These are phyloP conservation scores for Spea bombifrons DNA, from an alignment of 2,113 vertebrate genomes.

Conservation along the genomic window DNA sequence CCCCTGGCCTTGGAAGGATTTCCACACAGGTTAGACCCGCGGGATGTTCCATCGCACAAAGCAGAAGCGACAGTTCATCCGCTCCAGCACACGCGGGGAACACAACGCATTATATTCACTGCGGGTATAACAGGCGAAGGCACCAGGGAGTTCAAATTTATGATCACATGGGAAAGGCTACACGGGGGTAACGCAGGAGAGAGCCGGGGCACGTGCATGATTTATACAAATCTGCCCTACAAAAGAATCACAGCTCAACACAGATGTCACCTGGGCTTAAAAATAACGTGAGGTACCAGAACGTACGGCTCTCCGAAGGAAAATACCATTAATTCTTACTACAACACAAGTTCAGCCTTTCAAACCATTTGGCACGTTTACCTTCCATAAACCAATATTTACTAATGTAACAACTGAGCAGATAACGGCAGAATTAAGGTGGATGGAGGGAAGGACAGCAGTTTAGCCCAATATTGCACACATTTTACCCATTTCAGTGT, in stretches of 20 bases:
- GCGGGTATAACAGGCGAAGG: slow-evolving; percentile 24
- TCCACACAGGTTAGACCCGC: background rate
- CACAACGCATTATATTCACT: slow-evolving; percentile 17
- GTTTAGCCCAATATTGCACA: no score
- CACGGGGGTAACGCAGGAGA: background rate
- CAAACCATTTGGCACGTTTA: no score
- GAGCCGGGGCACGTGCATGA: slow-evolving; percentile 2
- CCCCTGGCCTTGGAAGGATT: no score
- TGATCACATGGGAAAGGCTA: slow-evolving; percentile 14
- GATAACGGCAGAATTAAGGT: no score
- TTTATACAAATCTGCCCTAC: slow-evolving; percentile 20
- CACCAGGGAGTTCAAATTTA: slow-evolving; percentile 4
- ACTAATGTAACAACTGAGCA: no score
- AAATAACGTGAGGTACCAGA: no score
- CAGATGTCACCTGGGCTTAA: background rate
- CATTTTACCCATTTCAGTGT: no score
- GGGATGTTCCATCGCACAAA: background rate
- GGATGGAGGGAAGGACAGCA: no score
- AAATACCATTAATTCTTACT: no score
- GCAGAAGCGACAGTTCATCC: slow-evolving; percentile 6
- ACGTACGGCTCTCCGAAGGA: no score
- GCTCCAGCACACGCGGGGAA: background rate
- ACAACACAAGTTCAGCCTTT: no score
- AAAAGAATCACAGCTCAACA: slow-evolving; percentile 10
- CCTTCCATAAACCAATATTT: no score